Base-by-base conservation (phyloP, 2,797 vertebrate species). In the Tauraco hartlaubi region DNA sequence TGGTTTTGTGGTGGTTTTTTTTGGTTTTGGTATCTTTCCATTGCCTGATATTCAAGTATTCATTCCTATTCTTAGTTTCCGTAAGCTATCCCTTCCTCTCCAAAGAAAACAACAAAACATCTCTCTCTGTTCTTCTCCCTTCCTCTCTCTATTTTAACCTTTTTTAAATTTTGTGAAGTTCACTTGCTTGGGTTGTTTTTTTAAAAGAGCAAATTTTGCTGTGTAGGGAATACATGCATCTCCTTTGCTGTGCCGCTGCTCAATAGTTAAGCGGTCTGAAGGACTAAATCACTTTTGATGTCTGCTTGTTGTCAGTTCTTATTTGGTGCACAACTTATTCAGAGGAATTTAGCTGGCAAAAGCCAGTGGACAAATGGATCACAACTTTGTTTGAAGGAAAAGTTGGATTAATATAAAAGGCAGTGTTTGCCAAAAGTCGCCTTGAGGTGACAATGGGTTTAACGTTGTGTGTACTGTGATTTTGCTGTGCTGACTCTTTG, bases 301-400 rank as follows among this genome's bases (percentile, higher is more conserved):
- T 91, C 87, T 85, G 69, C 75, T 85, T 2, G 0, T 77, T 94
- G 95, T 96, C 92, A 93, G 73, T 85, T 96, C 89, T 88, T 88
- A 84, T 93, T 94, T 96, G 87, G 74, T 67, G 31, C 48, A 20
- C 52, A 83, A 61, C 67, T 91, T 90, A 83, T 85, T 96, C 81
- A 76, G 73, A 93, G 69, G 91, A 94, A 91, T 94, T 92, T 90
- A 94, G 77, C 51, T 59, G 69, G 72, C 58, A 86, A 92, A 96
- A 87, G 39, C 33, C 35, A 54, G 28, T 61, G 51, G 76, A 81
- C 43, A 78, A 94, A 85, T 0, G 0, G 51, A 88, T 86, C 89
- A 76, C 35, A 75, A 75, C n/a, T 25, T 48, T 76, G 54, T 90
- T 93, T 92, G 87, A 95, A 88, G 88, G 79, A 94, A 52, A 92